Evolutionary conservation across 2,113 vertebrate genomes (phyloP), one percentile per base, ranked within the genome.

Genomic region (Benitochromis conjunctus): DNA sequence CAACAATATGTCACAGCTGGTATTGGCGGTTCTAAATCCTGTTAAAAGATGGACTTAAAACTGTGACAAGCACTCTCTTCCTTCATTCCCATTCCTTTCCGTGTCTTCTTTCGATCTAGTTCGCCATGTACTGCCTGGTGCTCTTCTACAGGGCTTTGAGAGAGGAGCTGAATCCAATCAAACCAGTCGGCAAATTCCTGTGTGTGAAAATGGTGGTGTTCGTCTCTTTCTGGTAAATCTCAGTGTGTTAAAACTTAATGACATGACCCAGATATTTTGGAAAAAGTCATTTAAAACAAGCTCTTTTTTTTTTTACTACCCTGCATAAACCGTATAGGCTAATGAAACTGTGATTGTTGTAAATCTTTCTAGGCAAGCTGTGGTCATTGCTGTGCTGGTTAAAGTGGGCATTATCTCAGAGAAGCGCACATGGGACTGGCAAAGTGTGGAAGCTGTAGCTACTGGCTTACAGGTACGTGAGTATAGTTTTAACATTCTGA

Each of bases 121-220:
- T 99, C 96, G 99, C 99, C 79, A 99, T 99, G 99, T 99, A 99
- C 92, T 99, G 98, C 91, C 96, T 99, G 86, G 97, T 99, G 92
- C 96, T 99, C 69, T 99, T 99, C 94, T 99, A 99, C 93, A 97
- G 97, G 94, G 97, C 98, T 5, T 95, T 99, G 1, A 97, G 97
- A 88, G 98, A 99, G 80, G 99, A 99, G 85, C 94, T 99, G 71
- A 96, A 97, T 88, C 98, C 99, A 19, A 99, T 99, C 93, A 97
- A 96, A 87, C 99, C 98, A 56, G 98, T 99, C 82, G 98, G 98
- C 82, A 99, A 99, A 92, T 99, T 99, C 93, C 96, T 99, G 1
- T 99, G 99, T 91, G 98, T 99, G 92, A 99, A 99, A 94, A 97
- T 99, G 95, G 99, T 99, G 18, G 98, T 99, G 81, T 99, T 99